Evolutionary conservation across 2,797 vertebrate genomes (phyloP), one percentile per base, ranked within the genome.

Genomic region (Microhierax caerulescens): DNA sequence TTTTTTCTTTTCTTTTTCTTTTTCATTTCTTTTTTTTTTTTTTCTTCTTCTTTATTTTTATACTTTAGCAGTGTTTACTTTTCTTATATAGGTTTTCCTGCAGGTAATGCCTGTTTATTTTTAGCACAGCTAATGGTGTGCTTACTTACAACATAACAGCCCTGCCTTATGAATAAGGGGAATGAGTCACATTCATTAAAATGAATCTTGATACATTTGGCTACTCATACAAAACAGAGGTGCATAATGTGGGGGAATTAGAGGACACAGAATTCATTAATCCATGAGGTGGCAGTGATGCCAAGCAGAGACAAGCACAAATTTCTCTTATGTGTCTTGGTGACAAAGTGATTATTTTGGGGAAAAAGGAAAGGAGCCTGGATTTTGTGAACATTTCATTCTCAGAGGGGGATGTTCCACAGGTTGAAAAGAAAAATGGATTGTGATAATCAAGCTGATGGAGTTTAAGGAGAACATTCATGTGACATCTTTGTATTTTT

Each of bases 181-280:
- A 97, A 96, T 97, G 97, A 97, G 87, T 98, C 97, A 98, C 87
- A 93, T 97, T 97, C 94, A 97, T 97, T 98, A 96, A 97, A 98
- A 97, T 97, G 90, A 95, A 96, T 98, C 96, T 95, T 91, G 95
- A 97, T 98, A 91, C 91, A 97, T 97, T 97, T 98, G 97, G 95
- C 96, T 95, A 96, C 89, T 97, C 48, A 17, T 67, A 90, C 91
- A 87, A 97, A 96, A 91, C 94, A 94, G 93, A 96, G 94, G 93
- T 96, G 88, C 79, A 97, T 97, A 96, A 97, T 87, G 77, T 96
- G 94, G 93, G 93, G 69, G 34, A 97, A 96, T 74, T 95, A 96
- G 95, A 98, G 96, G 96, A 97, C 97, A 96, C n/a, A 76, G 96
- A 97, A 97, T 92, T 97, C 95, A 97, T 98, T 97, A 98, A 97